A percentile compares a stretch with the other conserved stretches of the same genome.
Evolutionary conservation across 2,797 vertebrate species (phyloP).

Genomic region (Chiloscyllium punctatum): DNA sequence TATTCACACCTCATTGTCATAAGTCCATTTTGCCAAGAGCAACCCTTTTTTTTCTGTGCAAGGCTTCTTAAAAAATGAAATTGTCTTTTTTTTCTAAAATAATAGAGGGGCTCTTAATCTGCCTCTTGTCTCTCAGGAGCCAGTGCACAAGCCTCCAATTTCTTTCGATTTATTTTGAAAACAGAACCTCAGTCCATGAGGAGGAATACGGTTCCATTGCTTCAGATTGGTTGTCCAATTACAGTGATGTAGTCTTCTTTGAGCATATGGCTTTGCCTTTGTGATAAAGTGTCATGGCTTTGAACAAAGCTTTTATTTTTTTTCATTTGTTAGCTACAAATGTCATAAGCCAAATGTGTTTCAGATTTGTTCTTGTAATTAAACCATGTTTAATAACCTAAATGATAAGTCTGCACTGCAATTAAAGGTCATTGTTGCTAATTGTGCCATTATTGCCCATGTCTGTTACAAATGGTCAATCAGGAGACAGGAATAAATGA

Average conservation of each 20-base stretch:
- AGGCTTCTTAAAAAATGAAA: neutral
- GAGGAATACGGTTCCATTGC: neutral
- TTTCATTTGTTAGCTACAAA: neutral
- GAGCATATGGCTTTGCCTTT: neutral
- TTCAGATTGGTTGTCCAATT: neutral
- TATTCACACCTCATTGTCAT: neutral
- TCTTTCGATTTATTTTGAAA: neutral
- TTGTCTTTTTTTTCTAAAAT: neutral
- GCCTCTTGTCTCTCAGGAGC: neutral
- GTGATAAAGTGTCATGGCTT: neutral
- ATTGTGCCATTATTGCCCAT: constrained; percentile 18
- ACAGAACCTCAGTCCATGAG: neutral
- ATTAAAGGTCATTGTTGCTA: constrained; percentile 10
- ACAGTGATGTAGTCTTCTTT: neutral
- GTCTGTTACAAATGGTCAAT: constrained; percentile 26
- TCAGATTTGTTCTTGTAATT: constrained; percentile 34
- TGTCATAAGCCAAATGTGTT: constrained; percentile 11
- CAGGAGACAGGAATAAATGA: constrained; percentile 32
- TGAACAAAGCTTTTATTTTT: constrained; percentile 15
- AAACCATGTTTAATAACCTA: constrained; percentile 13
- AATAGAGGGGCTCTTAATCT: neutral
- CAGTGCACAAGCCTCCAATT: neutral
- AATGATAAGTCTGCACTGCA: neutral
- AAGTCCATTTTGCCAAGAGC: neutral
- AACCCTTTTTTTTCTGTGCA: neutral